Base-by-base conservation (phyloP, 2,888 invertebrate genomes). In the Aproaerema taeniolella region DNA sequence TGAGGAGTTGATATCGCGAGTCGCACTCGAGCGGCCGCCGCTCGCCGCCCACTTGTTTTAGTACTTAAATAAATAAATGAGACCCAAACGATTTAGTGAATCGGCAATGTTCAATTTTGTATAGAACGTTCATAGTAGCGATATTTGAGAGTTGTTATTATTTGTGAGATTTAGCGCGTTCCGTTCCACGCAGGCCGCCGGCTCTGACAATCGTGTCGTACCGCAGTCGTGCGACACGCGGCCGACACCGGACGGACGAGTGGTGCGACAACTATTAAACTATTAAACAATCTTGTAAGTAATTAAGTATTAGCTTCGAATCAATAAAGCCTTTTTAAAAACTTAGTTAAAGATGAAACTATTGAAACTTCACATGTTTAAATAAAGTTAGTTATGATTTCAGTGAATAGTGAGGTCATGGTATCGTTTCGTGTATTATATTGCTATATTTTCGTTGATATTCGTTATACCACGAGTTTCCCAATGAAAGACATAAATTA, bases 241-340 rank as follows among this genome's bases (percentile, higher is more conserved):
- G 28, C 9, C 35, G 14, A 35, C 35, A 10, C 8, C 29, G 36
- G 29, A 36, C 36, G 16, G 16, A 53, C 63, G 58, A 54, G 62
- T 50, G 67, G 63, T 72, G 69, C 68, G 67, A 67, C 73, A 65
- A 71, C 72, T 76, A 78, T 67, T 75, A 66, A 72, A 79, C 75
- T 82, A 82, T 77, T 78, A 79, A 75, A 82, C 85, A 76, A 79
- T 82, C 85, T 85, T 81, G 79, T 83, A 82, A 82, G 78, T 86
- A 85, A 83, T 81, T 85, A 80, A 83, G 83, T 83, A 83, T 85
- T 85, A 85, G 86, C 85, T 86, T 86, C 79, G 71, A 83, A 81
- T 82, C 80, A 76, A 83, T 82, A 83, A 86, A 83, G 82, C 82
- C 83, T 82, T 86, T 83, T 77, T 75, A 77, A 83, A 74, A 77